Evolutionary conservation across 2,797 vertebrate species (phyloP).

Genomic region (Sylvia borin): DNA sequence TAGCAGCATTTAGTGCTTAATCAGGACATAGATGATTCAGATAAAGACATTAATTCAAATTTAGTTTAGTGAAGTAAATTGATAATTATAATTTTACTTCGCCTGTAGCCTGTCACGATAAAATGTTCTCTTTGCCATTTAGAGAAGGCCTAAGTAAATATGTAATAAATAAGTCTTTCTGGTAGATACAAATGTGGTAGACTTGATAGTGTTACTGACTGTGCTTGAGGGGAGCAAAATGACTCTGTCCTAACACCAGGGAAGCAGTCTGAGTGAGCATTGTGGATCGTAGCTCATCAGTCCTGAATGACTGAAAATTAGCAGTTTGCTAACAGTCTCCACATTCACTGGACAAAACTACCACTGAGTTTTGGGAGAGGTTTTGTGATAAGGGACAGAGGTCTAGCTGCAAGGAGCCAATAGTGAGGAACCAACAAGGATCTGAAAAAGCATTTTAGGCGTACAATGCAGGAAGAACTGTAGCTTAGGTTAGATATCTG

Average conservation of each 20-base stretch:
- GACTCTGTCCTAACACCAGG: not conserved
- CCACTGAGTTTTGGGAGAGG: not conserved
- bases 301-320: not conserved
- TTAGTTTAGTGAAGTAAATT: not conserved
- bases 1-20: not conserved
- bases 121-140: constrained; percentile 10
- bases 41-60: not conserved
- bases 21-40: not conserved
- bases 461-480: not conserved
- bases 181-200: not conserved
- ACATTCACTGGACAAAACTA: not conserved
- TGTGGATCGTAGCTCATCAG: not conserved
- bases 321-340: not conserved
- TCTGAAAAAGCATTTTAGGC: not conserved
- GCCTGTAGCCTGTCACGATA: not conserved
- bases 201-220: not conserved
- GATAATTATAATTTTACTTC: not conserved
- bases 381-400: not conserved
- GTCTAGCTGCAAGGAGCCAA: not conserved
- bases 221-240: not conserved
- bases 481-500: not conserved
- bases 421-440: not conserved
- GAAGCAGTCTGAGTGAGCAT: not conserved
- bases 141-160: not conserved
- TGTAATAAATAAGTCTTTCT: constrained; percentile 1